These are phyloP conservation scores for Drosophila mojavensis DNA, from an alignment of 1,140 invertebrate genomes.

Conservation along the genomic window DNA sequence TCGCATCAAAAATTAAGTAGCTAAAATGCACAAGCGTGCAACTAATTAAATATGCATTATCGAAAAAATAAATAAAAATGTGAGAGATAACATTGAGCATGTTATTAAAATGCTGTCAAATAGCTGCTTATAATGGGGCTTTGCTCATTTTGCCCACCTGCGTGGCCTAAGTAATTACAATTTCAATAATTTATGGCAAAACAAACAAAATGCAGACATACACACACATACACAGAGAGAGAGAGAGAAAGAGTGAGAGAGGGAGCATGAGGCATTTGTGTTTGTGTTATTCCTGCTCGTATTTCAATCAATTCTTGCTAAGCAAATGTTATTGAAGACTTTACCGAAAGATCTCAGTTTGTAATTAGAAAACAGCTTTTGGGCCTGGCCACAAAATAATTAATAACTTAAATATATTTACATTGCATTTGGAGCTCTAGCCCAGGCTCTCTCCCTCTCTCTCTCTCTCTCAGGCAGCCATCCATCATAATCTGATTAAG, in stretches of 20 bases:
- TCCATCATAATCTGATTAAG: conserved; percentile 69
- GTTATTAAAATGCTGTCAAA: conserved; percentile 26
- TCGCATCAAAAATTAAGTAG: conserved; percentile 60
- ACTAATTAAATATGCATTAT: conserved; percentile 77
- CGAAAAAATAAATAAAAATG: conserved; percentile 11
- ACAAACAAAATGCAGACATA: conserved; percentile 49
- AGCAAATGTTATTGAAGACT: conserved; percentile 66
- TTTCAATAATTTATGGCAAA: conserved; percentile 78
- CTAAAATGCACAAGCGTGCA: conserved; percentile 16
- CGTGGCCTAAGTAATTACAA: conserved; percentile 76
- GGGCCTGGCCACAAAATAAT: conserved; percentile 65
- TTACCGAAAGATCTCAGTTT: conserved; percentile 27
- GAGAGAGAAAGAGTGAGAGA: too few species aligned
- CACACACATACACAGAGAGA: too few species aligned
- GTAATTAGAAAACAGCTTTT: conserved; percentile 54
- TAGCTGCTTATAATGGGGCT: conserved; percentile 40
- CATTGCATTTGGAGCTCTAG: conserved; percentile 53
- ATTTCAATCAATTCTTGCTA: conserved; percentile 74
- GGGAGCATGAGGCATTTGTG: neutral
- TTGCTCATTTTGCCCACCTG: conserved; percentile 53
- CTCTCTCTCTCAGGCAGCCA: conserved; percentile 20
- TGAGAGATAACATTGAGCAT: conserved; percentile 6
- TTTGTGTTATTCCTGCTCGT: conserved; percentile 22
- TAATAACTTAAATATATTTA: conserved; percentile 76
- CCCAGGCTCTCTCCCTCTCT: conserved; percentile 4